Evolutionary conservation across 2,888 invertebrate genomes (phyloP), one percentile per base, ranked within the genome.

Genomic region (Synanthedon andrenaeformis): DNA sequence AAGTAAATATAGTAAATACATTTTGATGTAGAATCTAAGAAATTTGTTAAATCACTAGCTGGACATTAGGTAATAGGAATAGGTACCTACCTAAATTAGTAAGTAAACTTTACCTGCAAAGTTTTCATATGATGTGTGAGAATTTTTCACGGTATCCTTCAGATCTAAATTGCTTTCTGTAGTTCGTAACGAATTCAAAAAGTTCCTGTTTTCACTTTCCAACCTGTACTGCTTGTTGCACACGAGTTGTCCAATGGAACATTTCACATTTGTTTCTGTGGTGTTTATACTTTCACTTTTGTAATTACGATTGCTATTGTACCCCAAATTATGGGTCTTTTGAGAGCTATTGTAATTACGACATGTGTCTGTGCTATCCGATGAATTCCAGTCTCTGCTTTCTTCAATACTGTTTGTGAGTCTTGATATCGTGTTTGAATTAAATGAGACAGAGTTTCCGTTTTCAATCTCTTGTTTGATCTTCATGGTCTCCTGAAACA

Each of bases 401-500:
- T 66, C 64, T 23, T 66, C 57, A 35, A 35, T 35, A 35, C 35
- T 35, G 59, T 70, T 72, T 61, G 63, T 65, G 57, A 65, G 68
- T 52, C 4, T 17, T 42, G 50, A 17, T 52, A 54, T 28, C 56
- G 69, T 69, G 62, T 67, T 68, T 53, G 61, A 62, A 54, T 70
- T 69, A 54, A 69, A 64, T 53, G 69, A 57, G 53, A 67, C 63
- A 57, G 79, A 60, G 67, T 84, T 84, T 58, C 85, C 84, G 64
- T 85, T 85, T 58, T 82, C 79, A 70, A 58, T 62, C 56, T 61
- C 65, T 58, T 64, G 70, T 64, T 72, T 70, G 69, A 84, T 77
- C 75, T 70, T 80, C 86, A 86, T 86, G 69, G 60, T 80, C 76
- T 72, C 67, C 86, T 86, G 80, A 35, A 77, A 76, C 61, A 61